Evolutionary conservation across 2,888 invertebrate genomes (phyloP).

Genomic region (Phorcus lineatus): DNA sequence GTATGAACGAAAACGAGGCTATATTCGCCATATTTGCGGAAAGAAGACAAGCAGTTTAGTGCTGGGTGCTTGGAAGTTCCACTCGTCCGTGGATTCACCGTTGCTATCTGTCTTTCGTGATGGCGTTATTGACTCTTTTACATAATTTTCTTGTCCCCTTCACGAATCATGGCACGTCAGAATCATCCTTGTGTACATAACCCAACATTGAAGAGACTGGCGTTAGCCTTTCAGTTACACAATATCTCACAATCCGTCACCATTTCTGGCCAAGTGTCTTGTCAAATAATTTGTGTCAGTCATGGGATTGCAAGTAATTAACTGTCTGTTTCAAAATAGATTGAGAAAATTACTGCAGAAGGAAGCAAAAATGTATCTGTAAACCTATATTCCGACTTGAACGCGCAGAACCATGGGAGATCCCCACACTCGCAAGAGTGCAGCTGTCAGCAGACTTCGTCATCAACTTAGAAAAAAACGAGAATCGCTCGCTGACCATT

Average conservation of each 20-base stretch:
- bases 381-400: not conserved
- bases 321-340: not conserved
- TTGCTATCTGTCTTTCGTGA: constrained; percentile 13
- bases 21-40: constrained; percentile 19
- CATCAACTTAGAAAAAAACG: constrained; percentile 71
- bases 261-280: constrained; percentile 9
- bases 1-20: not conserved
- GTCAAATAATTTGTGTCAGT: constrained; percentile 18
- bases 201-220: constrained; percentile 20
- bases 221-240: constrained; percentile 6
- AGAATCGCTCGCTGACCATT: constrained; percentile 74
- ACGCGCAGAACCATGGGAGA: constrained; percentile 56
- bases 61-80: constrained; percentile 3
- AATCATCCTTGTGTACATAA: constrained; percentile 21
- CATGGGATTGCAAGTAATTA: constrained; percentile 5
- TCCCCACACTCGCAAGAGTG: constrained; percentile 63
- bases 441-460: constrained; percentile 65
- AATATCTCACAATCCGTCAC: not conserved
- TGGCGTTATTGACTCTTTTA: constrained; percentile 16
- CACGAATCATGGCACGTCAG: constrained; percentile 22
- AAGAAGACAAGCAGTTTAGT: not conserved
- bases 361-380: not conserved
- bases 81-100: constrained; percentile 9
- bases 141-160: not conserved
- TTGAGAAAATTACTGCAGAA: not conserved